Evolutionary conservation across 2,797 vertebrate species (phyloP).

Genomic region (Leptoclinus maculatus): DNA sequence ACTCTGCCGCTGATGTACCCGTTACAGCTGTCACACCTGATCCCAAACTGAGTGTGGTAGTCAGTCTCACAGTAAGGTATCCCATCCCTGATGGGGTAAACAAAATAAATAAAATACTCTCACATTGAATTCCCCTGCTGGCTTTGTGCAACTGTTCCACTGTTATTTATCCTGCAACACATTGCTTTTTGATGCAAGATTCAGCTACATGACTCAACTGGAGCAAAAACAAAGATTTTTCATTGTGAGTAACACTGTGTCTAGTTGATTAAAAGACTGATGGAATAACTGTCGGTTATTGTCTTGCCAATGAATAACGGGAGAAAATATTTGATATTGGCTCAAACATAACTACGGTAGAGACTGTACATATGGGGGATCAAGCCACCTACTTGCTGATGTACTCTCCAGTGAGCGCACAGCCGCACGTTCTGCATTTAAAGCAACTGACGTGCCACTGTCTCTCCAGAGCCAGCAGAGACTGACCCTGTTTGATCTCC

Average conservation of each 20-base stretch:
- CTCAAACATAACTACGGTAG: not conserved
- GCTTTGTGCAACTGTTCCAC: not conserved
- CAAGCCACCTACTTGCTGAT: slow-evolving; percentile 93
- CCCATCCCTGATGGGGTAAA: slow-evolving; percentile 87
- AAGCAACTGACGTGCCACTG: slow-evolving; percentile 99
- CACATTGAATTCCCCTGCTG: not conserved
- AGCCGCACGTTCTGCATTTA: slow-evolving; percentile 92
- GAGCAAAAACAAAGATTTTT: not conserved
- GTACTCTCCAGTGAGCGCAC: slow-evolving; percentile 94
- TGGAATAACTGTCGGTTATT: not conserved
- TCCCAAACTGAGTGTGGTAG: slow-evolving; percentile 96
- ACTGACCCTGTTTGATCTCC: slow-evolving; percentile 96
- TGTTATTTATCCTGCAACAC: slow-evolving; percentile 1
- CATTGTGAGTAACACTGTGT: not conserved
- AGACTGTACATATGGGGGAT: not conserved
- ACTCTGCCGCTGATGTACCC: slow-evolving; percentile 96
- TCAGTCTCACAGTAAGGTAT: slow-evolving; percentile 94
- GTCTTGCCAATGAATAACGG: not conserved
- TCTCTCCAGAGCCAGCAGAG: slow-evolving; percentile 93
- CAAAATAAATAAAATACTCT: not conserved
- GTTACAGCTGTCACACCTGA: slow-evolving; percentile 93
- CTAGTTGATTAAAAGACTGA: not conserved
- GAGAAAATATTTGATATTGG: not conserved
- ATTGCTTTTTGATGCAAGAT: not conserved
- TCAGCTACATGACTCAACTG: not conserved